Conservation (phyloP, 2,797 vertebrate genomes). For the Brotula barbata region DNA sequence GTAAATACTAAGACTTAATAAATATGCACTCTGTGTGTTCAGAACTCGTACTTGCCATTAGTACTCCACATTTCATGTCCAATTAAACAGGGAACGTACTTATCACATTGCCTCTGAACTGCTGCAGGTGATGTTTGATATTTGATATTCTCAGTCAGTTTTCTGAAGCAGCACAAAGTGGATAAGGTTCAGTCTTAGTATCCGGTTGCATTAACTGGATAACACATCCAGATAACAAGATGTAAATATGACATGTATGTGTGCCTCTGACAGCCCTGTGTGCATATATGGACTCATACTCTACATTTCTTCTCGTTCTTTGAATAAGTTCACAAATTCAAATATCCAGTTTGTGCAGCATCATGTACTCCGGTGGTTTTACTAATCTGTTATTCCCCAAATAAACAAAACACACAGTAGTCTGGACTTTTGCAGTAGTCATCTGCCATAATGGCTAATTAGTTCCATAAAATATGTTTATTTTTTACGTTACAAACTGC, state of each 20-base stretch:
- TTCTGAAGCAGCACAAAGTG: slow-evolving; percentile 15
- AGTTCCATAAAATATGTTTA: slow-evolving; percentile 4
- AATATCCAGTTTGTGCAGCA: slow-evolving; percentile 2
- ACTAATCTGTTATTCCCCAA: slow-evolving; percentile 17
- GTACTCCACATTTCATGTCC: slow-evolving; percentile 34
- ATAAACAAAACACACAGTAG: slow-evolving; percentile 2
- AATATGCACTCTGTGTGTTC: slow-evolving; percentile 30
- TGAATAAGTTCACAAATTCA: slow-evolving; percentile 1
- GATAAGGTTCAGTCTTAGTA: not conserved
- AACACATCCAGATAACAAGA: too few species aligned
- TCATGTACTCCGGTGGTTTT: slow-evolving; percentile 12
- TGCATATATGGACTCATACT: not conserved
- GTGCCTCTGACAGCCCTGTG: not conserved
- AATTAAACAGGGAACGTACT: slow-evolving; percentile 43
- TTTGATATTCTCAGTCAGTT: slow-evolving; percentile 29
- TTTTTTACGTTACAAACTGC: slow-evolving; percentile 11
- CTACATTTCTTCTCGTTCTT: too few species aligned
- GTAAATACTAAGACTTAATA: slow-evolving; percentile 20
- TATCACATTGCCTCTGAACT: slow-evolving; percentile 29
- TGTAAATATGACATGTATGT: not conserved
- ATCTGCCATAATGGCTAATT: slow-evolving; percentile 12
- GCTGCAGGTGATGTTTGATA: slow-evolving; percentile 34
- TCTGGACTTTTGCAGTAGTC: slow-evolving; percentile 15
- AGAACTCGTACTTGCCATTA: slow-evolving; percentile 21
- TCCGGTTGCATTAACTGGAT: too few species aligned